Base-by-base conservation (phyloP, 2,797 vertebrate species). In the Acridotheres tristis region DNA sequence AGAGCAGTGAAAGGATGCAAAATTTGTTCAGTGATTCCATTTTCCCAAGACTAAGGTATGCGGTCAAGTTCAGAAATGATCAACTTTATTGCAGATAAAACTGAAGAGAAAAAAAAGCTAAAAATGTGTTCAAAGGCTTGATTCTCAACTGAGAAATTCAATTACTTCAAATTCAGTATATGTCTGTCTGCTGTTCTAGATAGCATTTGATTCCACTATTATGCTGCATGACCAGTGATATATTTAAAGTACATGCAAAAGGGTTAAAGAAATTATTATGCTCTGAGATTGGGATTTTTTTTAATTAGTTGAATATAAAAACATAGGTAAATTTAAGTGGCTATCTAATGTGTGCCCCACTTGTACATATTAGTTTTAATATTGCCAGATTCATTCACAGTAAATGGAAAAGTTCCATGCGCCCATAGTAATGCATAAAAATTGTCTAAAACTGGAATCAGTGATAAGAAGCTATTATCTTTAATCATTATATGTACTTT, bases 11-110 rank as follows among this genome's bases (percentile, higher is more conserved):
- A 93, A 78, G 16, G 71, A 71, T 25, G 16, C 1, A 82, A 93
- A 89, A 94, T 63, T 84, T 4, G 2, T 95, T 66, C 57, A 71
- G 51, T 36, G 51, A 27, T 68, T 95, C 65, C 17, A 7, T 90
- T 88, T 90, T 81, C 78, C 48, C 81, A 91, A 83, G 16, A 23
- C 16, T 36, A 92, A 90, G 42, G 36, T 93, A 85, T 42, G 16
- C 66, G n/a, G 36, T 50, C 76, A 74, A 32, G 27, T 67, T 87
- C 34, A 55, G 42, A 74, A 76, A 79, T 20, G 23, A 74, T 76
- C 82, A 88, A 80, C 62, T 6, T n/a, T 69, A 71, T 50, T 34
- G 53, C 4, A 83, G 66, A 86, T 79, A 92, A 97, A 95, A 96
- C 8, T 22, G 25, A 40, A 90, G 63, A 55, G 4, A 72, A 93